Evolutionary conservation across 1,140 invertebrate species (phyloP).

Genomic region (Drosophila sp.): DNA sequence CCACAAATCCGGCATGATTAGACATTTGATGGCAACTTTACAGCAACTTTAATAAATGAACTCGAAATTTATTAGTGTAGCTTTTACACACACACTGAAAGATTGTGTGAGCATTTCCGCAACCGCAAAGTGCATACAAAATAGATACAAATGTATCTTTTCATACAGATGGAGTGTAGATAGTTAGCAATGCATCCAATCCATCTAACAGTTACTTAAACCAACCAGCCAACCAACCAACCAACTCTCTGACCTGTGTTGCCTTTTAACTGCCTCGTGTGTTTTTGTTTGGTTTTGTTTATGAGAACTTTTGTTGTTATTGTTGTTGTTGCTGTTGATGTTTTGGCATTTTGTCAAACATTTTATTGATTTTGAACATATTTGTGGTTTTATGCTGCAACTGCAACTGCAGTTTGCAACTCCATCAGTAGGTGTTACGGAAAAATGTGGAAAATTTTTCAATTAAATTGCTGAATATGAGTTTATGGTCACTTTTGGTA

Average conservation of each 20-base stretch:
- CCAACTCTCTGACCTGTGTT: slow-evolving; percentile 1
- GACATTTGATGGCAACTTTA: slow-evolving; percentile 58
- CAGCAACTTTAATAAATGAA: slow-evolving; percentile 65
- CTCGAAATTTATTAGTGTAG: slow-evolving; percentile 52
- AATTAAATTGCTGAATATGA: slow-evolving; percentile 46
- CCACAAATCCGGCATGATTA: slow-evolving; percentile 64
- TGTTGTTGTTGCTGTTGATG: neutral
- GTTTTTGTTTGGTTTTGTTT: neutral
- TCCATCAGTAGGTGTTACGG: slow-evolving; percentile 27
- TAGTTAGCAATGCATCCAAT: slow-evolving; percentile 1
- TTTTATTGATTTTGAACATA: slow-evolving; percentile 49
- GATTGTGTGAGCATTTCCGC: slow-evolving; percentile 10
- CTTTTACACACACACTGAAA: neutral
- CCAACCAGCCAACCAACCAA: neutral
- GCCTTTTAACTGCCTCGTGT: slow-evolving; percentile 22
- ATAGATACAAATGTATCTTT: slow-evolving; percentile 20
- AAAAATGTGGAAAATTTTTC: slow-evolving; percentile 26
- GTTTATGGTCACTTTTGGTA: slow-evolving; percentile 6
- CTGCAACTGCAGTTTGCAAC: neutral
- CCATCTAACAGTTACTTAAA: slow-evolving; percentile 35
- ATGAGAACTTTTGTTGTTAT: neutral
- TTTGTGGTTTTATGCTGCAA: slow-evolving; percentile 23
- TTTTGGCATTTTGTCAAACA: slow-evolving; percentile 46
- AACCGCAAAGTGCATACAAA: slow-evolving; percentile 50
- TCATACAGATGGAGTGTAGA: neutral